phyloP scores from a whole-genome alignment of 2,888 invertebrate species.

The Epirrhoe tristata region DNA sequence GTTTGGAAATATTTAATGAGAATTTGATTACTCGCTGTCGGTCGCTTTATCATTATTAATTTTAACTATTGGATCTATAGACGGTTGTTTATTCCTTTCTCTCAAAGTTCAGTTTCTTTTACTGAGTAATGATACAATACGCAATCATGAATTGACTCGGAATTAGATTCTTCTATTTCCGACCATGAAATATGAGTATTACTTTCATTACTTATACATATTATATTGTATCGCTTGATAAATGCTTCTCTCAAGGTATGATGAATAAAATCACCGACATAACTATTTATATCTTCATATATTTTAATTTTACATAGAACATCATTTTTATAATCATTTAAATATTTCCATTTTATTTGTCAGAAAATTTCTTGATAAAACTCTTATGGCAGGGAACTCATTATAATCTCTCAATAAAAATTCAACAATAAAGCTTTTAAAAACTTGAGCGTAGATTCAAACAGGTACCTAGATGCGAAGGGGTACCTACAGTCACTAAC shows the following conservation, averaged over 20 bases:
- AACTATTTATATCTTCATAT: conserved; percentile 49
- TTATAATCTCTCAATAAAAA: conserved; percentile 79
- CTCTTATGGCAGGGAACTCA: conserved; percentile 75
- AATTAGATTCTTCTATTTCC: background rate
- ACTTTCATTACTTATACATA: background rate
- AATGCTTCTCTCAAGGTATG: background rate
- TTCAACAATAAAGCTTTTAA: conserved; percentile 82
- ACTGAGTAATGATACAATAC: background rate
- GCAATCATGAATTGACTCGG: background rate
- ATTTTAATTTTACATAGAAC: conserved; percentile 75
- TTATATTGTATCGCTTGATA: background rate
- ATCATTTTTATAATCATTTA: conserved; percentile 70
- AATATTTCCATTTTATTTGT: conserved; percentile 66
- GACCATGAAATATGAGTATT: background rate
- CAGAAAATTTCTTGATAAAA: conserved; percentile 71
- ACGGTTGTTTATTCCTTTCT: background rate
- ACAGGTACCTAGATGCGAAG: conserved; percentile 77
- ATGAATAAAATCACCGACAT: conserved; percentile 18
- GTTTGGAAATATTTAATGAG: background rate
- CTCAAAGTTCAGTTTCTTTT: background rate
- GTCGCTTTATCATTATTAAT: background rate
- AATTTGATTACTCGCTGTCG: background rate
- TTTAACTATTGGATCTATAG: background rate
- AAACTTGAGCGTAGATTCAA: conserved; percentile 82
- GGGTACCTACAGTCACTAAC: conserved; percentile 79